Percentiles rank a stretch among this genome's conserved stretches.
Conservation (phyloP, 2,113 vertebrate species). For the Cyphomyrus plagiostoma region DNA sequence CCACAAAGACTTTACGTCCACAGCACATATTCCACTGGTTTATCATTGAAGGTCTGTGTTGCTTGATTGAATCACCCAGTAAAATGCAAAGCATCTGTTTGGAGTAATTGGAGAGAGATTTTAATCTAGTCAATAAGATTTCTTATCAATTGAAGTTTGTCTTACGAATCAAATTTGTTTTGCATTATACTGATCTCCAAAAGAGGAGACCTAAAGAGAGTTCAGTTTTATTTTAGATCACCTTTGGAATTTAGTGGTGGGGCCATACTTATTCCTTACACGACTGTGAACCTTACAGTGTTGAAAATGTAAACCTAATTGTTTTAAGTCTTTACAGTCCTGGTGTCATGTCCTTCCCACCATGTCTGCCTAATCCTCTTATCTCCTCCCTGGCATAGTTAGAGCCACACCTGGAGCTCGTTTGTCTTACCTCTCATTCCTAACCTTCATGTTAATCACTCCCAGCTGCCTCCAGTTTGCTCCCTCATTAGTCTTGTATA, state of each 20-base stretch:
- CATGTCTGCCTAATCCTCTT: too few species aligned
- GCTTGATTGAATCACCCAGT: neutral
- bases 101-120: neutral
- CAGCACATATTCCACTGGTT: neutral
- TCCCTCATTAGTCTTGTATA: too few species aligned
- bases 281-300: neutral
- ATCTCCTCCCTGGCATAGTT: too few species aligned
- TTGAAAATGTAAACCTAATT: neutral
- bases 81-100: slow-evolving; percentile 7
- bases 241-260: neutral
- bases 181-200: neutral
- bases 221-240: neutral
- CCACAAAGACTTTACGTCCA: neutral
- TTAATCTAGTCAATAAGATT: slow-evolving; percentile 10
- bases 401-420: too few species aligned
- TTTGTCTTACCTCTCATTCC: too few species aligned
- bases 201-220: neutral
- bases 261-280: neutral
- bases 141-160: slow-evolving; percentile 12
- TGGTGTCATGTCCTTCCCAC: neutral
- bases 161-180: slow-evolving; percentile 8
- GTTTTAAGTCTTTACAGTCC: neutral
- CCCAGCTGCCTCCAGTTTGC: too few species aligned
- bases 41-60: neutral
- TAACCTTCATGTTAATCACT: too few species aligned